Evolutionary conservation across 1,140 invertebrate genomes (phyloP), one percentile per base, ranked within the genome.

Genomic region (Ceratoteleas bidentatus): DNA sequence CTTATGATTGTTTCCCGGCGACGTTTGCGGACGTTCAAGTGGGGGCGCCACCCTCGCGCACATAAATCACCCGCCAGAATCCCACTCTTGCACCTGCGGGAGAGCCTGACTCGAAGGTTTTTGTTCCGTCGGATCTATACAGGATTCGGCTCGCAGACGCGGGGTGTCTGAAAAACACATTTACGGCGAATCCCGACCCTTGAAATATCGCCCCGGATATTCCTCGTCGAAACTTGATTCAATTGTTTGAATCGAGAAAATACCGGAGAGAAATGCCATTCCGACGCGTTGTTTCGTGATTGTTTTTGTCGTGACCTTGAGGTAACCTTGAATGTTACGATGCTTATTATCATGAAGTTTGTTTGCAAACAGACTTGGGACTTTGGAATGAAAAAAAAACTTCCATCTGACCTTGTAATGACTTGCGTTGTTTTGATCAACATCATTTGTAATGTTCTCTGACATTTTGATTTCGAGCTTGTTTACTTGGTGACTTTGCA

Each of bases 191-290:
- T 58, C 40, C 69, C n/a, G 32, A 16, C 38, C 43, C 40, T 58
- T 62, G 57, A 72, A 72, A 72, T 72, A 72, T 72, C 36, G 58
- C 58, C 36, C 47, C 69, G 32, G 50, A 62, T 72, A 54, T 72
- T 54, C 58, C 32, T 47, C 33, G 53, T 61, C 58, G 40, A 62
- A 72, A 72, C 47, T 72, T 62, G 53, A 72, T 72, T 72, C 58
- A 62, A 62, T 72, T 72, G 62, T 72, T 72, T 43, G 15, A n/a
- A 34, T 13, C 43, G 54, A 24, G 36, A 24, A 54, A 52, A 52
- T 16, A 3, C 33, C 40, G 3, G 32, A 13, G 24, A 45, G 11
- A 68, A 68, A 16, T 47, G 38, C 32, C 4, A 40, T 15, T 6
- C 43, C n/a, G 43, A 47, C 36, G 5, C 36, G 36, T 9, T 38